Base-by-base conservation (phyloP, 2,888 invertebrate species). In the Acleris cristana region DNA sequence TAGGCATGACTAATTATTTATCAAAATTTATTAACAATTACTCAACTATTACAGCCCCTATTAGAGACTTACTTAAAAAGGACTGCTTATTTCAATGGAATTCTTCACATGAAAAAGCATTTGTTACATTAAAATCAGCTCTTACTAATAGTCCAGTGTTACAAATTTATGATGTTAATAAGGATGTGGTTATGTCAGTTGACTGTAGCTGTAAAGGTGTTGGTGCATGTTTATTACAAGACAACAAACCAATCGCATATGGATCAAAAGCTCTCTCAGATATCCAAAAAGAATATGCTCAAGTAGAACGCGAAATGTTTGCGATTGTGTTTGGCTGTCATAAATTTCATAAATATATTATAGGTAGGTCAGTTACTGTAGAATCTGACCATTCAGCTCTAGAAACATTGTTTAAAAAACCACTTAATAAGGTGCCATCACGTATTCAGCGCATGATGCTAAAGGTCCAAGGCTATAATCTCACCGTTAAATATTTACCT, bases 391-490 rank as follows among this genome's bases (percentile, higher is more conserved):
- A 60, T 18, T 19, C 18, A 23, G 34, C 59, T 16, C 19, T 59
- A 19, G 51, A 34, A 18, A 34, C 18, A 26, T 10, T 59, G 10
- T 51, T 59, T 14, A 59, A 59, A 34, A 59, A 59, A n/a, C 51
- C 51, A 14, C 34, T 59, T 8, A 30, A 51, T 60, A 40, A 60
- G 2, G 60, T 60, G 34, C 51, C 60, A 5, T n/a, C 52, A 16
- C 34, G 60, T n/a, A 7, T 60, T 19, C 51, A 60, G n/a, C 51
- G 60, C 21, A 60, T 60, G 51, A 60, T 52, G 60, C n/a, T 60
- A 16, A 60, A 18, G 7, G 18, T 60, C 14, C 60, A 60, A 34
- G 26, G 21, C 3, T 60, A 60, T 52, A 40, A 60, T n/a, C 40
- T 60, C 10, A 21, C 19, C 3, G 60, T 60, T 7, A 8, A 21